Base-by-base conservation (phyloP, 2,888 invertebrate genomes). In the Cataglyphis livida region DNA sequence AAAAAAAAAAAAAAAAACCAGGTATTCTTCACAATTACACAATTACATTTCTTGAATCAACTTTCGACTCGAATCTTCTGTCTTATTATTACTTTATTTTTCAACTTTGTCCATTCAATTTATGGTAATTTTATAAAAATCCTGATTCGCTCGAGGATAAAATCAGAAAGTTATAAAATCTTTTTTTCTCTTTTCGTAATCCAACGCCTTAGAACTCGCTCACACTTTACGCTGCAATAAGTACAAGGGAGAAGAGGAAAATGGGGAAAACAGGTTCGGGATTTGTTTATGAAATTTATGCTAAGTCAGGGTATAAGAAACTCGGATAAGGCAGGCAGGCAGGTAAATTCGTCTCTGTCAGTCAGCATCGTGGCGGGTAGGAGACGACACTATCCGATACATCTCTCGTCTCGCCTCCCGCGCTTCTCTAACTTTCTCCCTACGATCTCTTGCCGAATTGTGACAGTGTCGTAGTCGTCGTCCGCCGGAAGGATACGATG, bases 401-500 rank as follows among this genome's bases (percentile, higher is more conserved):
- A 25, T 51, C 54, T 54, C 44, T 66, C 84, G n/a, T 35, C 66
- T 54, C 32, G 38, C 66, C 82, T 70, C 68, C 25, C 54, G 64
- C n/a, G 25, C 44, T 28, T 41, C 15, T 38, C 38, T 75, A 83
- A 85, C 89, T 89, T 88, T 90, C 85, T 85, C 87, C 51, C 83
- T 25, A 54, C 28, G 83, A 81, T 85, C 81, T 41, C 84, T 68
- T 41, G 82, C 75, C 82, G 84, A 89, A 88, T 90, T 83, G 86
- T 87, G 88, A 84, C 89, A 85, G 87, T 71, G 41, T 62, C 73
- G 62, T 62, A 32, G 32, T 61, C 32, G 61, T 62, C 64, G 62
- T 65, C 15, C 83, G 82, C 90, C 87, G 90, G 87, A 85, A 90
- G 86, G 83, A 87, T 70, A 57, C 71, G 71, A 84, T 79, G 79